Base-by-base conservation (phyloP, 2,797 vertebrate genomes). In the Tokudaia muenninki region DNA sequence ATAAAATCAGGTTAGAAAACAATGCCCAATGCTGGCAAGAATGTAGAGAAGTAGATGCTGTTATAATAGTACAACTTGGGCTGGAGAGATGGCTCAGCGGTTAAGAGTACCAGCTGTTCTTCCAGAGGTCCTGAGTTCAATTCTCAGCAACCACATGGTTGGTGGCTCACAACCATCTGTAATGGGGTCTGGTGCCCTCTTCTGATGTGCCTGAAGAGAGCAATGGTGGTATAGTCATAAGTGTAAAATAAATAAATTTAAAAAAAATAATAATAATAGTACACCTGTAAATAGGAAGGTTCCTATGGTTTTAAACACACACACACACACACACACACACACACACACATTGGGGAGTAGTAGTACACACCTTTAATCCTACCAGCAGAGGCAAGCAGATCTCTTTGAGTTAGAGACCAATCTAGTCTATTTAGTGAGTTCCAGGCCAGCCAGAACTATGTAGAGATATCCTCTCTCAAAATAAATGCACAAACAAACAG, bases 291-390 rank as follows among this genome's bases (percentile, higher is more conserved):
- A 61, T 1, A 87, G 57, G 50, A 41, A 65, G 41, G 65, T 52
- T 61, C 47, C 94, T 77, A 47, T 86, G 52, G 47, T 26, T 57
- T 80, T 41, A 93, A 91, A 94, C 10, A 72, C 47, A 89, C 86
- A 82, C 8, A 26, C 13, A n/a, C 11, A 52, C 5, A 72, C 3
- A 52, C 10, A 63, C 7, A 77, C 12, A 86, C 22, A 74, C 10
- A 19, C 29, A 80, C 41, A 41, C 41, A 41, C 41, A 41, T 24
- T 6, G 7, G n/a, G 24, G 37, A 37, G 10, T 44, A 41, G 10
- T 9, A 6, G 24, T 41, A 44, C 10, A 44, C 2, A 29, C n/a
- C 12, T 82, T 82, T 61, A 80, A 80, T 55, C 34, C 31, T 55
- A n/a, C 21, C 34, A 22, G 34, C 1, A 82, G n/a, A 26, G 7